Percentiles rank a stretch among this genome's conserved stretches.
Evolutionary conservation across 1,140 invertebrate genomes (phyloP).

Genomic region (Drosophila oshimai): DNA sequence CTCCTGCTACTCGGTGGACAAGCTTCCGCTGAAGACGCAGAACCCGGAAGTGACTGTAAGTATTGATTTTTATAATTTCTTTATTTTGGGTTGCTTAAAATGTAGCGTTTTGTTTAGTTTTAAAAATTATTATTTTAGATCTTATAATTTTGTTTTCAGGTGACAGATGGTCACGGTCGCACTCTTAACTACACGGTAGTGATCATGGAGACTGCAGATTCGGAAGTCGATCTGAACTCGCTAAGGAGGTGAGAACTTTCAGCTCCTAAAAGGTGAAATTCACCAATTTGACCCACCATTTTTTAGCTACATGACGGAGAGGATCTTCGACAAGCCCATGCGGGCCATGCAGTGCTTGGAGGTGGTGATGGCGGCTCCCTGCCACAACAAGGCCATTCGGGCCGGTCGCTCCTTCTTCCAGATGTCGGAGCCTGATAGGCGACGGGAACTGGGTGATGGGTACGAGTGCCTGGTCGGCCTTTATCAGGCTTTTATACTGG

Average conservation of each 20-base stretch:
- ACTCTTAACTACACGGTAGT: conserved; percentile 84
- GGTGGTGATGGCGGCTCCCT: conserved; percentile 86
- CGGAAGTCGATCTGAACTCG: conserved; percentile 84
- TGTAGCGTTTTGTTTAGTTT: too few species aligned
- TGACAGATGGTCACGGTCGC: conserved; percentile 43
- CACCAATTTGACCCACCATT: neutral
- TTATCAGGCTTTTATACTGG: conserved; percentile 89
- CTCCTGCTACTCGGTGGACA: conserved; percentile 57
- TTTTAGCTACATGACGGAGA: conserved; percentile 69
- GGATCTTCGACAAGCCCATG: conserved; percentile 84
- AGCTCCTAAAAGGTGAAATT: neutral
- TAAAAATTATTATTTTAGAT: too few species aligned
- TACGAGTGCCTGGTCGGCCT: conserved; percentile 89
- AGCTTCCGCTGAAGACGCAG: conserved; percentile 1
- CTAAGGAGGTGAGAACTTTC: conserved; percentile 81
- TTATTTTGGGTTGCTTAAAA: too few species aligned
- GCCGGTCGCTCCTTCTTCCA: conserved; percentile 83
- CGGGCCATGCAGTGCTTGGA: conserved; percentile 91
- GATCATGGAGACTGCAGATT: conserved; percentile 84
- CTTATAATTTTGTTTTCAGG: conserved; percentile 37
- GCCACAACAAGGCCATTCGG: conserved; percentile 84
- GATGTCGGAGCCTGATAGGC: conserved; percentile 34
- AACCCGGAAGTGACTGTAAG: conserved; percentile 51
- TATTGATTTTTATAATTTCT: too few species aligned
- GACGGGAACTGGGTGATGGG: conserved; percentile 84